Percentiles rank a stretch among this genome's conserved stretches.
Evolutionary conservation across 2,888 invertebrate genomes (phyloP).

Genomic region (Nomada flava): DNA sequence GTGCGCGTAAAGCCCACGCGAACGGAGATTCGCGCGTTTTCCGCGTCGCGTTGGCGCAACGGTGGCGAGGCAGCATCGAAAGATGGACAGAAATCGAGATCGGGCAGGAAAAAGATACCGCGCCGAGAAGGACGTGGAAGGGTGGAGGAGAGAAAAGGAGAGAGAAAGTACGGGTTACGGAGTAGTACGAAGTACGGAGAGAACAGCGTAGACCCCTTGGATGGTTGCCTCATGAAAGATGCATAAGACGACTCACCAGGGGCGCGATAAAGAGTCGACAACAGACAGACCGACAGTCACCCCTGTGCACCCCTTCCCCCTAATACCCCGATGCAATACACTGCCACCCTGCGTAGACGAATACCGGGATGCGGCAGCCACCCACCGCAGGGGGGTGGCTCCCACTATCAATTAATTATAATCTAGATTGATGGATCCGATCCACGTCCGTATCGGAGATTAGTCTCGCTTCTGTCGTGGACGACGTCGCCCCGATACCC

Average conservation of each 20-base stretch:
- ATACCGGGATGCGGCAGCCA: conserved; percentile 67
- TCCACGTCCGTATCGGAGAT: conserved; percentile 81
- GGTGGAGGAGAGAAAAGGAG: conserved; percentile 34
- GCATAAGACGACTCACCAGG: conserved; percentile 85
- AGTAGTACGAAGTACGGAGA: conserved; percentile 63
- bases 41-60: conserved; percentile 20
- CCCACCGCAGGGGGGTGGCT: conserved; percentile 76
- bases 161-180: conserved; percentile 70
- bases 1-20: conserved; percentile 9
- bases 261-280: conserved; percentile 85
- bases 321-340: conserved; percentile 83
- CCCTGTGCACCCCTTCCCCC: conserved; percentile 76
- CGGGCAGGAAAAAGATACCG: conserved; percentile 23
- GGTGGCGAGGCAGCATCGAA: neutral
- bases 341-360: conserved; percentile 69
- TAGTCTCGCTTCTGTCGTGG: conserved; percentile 82
- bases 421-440: conserved; percentile 84
- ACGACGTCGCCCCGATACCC: conserved; percentile 21
- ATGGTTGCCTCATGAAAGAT: conserved; percentile 84
- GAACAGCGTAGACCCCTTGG: conserved; percentile 82
- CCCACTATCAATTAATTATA: conserved; percentile 84
- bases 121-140: neutral
- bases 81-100: conserved; percentile 24
- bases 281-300: conserved; percentile 84
- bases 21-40: conserved; percentile 30